A percentile compares a stretch with the other conserved stretches of the same genome.
Evolutionary conservation across 2,113 vertebrate genomes (phyloP).

Genomic region (Colinus virginianus): DNA sequence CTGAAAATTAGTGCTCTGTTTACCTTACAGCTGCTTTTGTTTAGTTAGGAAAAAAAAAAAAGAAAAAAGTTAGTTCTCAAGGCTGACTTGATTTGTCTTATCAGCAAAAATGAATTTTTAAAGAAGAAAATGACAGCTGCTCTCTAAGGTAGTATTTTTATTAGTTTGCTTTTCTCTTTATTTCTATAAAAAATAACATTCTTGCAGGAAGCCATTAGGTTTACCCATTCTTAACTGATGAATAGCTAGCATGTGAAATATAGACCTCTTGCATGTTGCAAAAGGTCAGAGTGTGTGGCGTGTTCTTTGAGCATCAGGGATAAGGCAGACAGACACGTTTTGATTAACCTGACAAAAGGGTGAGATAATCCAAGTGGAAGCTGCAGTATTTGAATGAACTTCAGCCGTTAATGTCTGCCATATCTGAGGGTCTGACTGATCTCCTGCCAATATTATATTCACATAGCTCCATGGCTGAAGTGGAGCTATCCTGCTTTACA

Average conservation of each 20-base stretch:
- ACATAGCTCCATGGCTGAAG: rapidly evolving
- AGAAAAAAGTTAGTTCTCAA: not conserved
- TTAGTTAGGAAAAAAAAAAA: not conserved
- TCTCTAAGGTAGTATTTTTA: not conserved
- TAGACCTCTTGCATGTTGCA: not conserved
- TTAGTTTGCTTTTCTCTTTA: not conserved
- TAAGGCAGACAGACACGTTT: slow-evolving; percentile 14
- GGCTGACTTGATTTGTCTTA: not conserved
- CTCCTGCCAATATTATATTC: not conserved
- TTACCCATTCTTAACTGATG: not conserved
- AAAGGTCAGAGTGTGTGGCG: not conserved
- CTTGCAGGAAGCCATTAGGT: not conserved
- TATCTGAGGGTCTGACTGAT: not conserved
- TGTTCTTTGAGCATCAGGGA: not conserved
- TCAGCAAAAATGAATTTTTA: not conserved
- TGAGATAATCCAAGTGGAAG: not conserved
- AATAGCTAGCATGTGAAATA: slow-evolving; percentile 4
- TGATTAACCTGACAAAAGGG: not conserved
- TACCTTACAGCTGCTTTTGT: not conserved
- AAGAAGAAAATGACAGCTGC: not conserved
- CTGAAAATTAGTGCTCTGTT: not conserved
- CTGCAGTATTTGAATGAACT: not conserved
- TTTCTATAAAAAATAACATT: slow-evolving; percentile 7
- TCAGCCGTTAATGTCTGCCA: not conserved
- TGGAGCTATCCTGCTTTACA: not conserved